These are phyloP conservation scores for Anseranas semipalmata DNA, from an alignment of 2,113 vertebrate species.

Conservation along the genomic window DNA sequence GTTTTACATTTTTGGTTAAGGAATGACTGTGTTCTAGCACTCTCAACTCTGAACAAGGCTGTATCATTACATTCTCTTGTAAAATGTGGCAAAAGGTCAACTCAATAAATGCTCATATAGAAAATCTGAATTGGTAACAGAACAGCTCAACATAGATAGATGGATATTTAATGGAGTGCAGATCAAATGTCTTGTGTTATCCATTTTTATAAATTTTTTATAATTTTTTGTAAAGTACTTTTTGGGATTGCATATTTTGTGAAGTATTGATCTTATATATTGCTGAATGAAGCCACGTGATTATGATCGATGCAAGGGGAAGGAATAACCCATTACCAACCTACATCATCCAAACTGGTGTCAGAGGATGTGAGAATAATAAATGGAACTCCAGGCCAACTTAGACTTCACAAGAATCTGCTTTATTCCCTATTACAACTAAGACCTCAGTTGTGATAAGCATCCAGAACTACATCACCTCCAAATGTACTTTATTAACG, in stretches of 20 bases:
- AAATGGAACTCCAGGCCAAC: neutral
- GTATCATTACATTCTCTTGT: neutral
- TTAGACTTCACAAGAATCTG: neutral
- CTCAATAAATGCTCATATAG: neutral
- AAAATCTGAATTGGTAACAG: neutral
- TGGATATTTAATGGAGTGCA: neutral
- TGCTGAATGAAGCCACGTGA: neutral
- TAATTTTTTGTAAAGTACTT: neutral
- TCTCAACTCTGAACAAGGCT: neutral
- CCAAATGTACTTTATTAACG: neutral
- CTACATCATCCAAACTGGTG: neutral
- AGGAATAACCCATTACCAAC: neutral
- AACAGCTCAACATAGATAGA: neutral
- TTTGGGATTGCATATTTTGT: neutral
- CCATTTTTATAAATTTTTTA: neutral
- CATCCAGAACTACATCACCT: neutral
- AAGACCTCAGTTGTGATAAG: neutral
- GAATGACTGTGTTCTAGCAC: neutral
- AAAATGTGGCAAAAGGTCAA: neutral
- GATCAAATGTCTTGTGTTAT: neutral
- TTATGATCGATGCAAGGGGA: neutral
- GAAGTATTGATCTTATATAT: neutral
- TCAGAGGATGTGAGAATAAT: neutral
- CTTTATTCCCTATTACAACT: slow-evolving; percentile 1
- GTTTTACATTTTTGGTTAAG: neutral